A percentile compares a stretch with the other conserved stretches of the same genome.
Conservation (phyloP, 2,888 invertebrate species). For the Mythimna impura region DNA sequence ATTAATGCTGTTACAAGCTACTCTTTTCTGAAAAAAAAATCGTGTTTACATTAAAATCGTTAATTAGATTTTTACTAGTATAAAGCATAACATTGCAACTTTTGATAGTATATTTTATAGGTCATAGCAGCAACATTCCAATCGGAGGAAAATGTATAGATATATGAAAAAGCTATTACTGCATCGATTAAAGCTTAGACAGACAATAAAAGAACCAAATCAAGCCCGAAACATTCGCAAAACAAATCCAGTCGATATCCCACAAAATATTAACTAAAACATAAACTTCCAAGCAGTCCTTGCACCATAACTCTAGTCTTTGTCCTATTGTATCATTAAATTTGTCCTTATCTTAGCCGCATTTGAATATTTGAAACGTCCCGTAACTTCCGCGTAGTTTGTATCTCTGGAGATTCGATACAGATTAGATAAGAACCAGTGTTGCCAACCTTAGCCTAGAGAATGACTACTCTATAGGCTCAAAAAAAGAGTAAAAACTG, state of each 20-base stretch:
- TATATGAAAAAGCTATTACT: too few relatives aligned
- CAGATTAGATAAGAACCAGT: constrained; percentile 62
- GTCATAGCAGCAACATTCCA: too few relatives aligned
- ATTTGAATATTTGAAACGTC: constrained; percentile 75
- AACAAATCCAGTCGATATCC: background rate
- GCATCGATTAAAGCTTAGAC: too few relatives aligned
- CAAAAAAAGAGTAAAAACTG: background rate
- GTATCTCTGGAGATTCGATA: constrained; percentile 65
- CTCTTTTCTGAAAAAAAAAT: too few relatives aligned
- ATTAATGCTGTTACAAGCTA: too few relatives aligned
- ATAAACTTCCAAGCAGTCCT: constrained; percentile 24
- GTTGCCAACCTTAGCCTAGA: background rate
- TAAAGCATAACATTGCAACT: too few relatives aligned
- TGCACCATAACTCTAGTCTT: constrained; percentile 37
- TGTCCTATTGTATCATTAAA: constrained; percentile 69
- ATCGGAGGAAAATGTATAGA: too few relatives aligned
- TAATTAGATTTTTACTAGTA: too few relatives aligned
- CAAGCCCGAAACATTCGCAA: background rate
- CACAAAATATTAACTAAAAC: background rate
- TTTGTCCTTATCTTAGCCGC: constrained; percentile 71
- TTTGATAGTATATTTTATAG: too few relatives aligned
- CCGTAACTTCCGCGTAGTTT: constrained; percentile 67
- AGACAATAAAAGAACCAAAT: background rate
- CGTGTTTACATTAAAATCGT: too few relatives aligned
- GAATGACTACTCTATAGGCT: background rate